Evolutionary conservation across 2,888 invertebrate genomes (phyloP), one percentile per base, ranked within the genome.

Genomic region (Habrosyne pyritoides): DNA sequence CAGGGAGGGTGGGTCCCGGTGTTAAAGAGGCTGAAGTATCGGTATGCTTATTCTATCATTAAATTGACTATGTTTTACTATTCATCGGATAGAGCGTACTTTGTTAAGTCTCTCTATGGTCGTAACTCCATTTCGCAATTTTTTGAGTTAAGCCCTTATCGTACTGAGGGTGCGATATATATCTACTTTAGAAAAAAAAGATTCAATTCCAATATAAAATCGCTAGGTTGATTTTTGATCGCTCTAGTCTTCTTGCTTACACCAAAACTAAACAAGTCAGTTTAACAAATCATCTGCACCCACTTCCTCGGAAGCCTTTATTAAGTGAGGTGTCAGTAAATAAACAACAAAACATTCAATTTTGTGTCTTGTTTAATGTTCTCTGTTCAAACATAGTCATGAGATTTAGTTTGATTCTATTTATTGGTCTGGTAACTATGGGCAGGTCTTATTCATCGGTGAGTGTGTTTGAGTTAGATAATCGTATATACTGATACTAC

Each of bases 301-400:
- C 63, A 69, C 58, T 66, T 59, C 60, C 61, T 62, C 56, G 59
- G 65, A 67, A 67, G 61, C 61, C 70, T 69, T 69, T 70, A 69
- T 69, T 70, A 70, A 72, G 70, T 70, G 59, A 69, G 55, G 63
- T 65, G 69, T 64, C 67, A 69, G 63, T 67, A 69, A 70, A 64
- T 65, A 67, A 56, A 64, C 53, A 57, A 65, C 56, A 72, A 72
- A 57, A 67, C 70, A 69, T 72, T 70, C 65, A 65, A 70, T 67
- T 67, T 61, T 56, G 67, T 59, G 58, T 57, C 24, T 47, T 51
- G 52, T 46, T 33, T 57, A 54, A 56, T 63, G 56, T 36, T 28
- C 28, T 60, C 12, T 63, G 63, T 59, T 54, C 53, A 52, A 48
- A 47, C 8, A 21, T 14, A 33, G n/a, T 5, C n/a, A 33, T 33